phyloP scores from a whole-genome alignment of 2,113 vertebrate species.

The Lontra canadensis region DNA sequence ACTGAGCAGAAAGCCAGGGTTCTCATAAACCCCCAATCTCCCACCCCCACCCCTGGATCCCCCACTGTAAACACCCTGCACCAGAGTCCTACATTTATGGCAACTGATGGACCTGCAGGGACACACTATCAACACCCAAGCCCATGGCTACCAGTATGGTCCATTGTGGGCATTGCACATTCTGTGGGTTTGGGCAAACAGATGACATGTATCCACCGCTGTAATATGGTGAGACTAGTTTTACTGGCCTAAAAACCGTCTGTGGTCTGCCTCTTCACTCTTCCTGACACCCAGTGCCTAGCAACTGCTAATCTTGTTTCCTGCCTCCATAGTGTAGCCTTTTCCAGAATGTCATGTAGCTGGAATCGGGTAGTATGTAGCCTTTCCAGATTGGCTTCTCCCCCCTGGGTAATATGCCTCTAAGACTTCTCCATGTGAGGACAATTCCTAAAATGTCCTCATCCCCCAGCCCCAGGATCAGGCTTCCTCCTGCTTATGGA shows the following conservation, averaged over 20 bases:
- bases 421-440: background rate
- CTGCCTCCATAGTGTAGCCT: background rate
- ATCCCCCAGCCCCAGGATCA: background rate
- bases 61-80: rapidly evolving
- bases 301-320: background rate
- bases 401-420: background rate
- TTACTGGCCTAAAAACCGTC: background rate
- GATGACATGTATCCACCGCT: background rate
- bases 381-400: background rate
- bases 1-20: background rate
- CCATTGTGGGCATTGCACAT: background rate
- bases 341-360: background rate
- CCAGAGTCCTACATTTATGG: background rate
- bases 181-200: background rate
- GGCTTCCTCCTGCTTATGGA: no score
- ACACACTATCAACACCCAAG: background rate
- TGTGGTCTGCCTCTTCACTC: background rate
- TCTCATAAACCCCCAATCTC: rapidly evolving
- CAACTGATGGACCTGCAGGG: background rate
- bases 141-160: background rate
- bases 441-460: background rate
- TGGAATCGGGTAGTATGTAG: background rate
- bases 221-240: background rate
- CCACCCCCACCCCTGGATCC: no score
- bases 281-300: background rate